Base-by-base conservation (phyloP, 1,140 invertebrate species). In the Hesperophylax magnus region DNA sequence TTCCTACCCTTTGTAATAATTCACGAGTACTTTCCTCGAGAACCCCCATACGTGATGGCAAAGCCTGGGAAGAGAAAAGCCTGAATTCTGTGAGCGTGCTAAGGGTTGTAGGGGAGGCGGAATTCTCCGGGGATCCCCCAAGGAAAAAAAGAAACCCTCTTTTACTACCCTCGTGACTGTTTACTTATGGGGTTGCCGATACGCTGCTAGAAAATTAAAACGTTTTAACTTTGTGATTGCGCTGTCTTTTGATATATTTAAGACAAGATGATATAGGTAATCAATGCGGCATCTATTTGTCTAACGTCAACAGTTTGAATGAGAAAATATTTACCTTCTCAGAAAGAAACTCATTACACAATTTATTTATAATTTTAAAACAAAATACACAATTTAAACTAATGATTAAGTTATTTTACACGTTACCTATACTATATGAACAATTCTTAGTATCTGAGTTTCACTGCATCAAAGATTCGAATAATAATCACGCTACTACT, bases 1-100 rank as follows among this genome's bases (percentile, higher is more conserved):
- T 63, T 71, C 17, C 31, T 72, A 71, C 79, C 79, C 79, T 81
- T 71, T 77, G 79, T 53, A 77, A 81, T 81, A 81, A 81, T 81
- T 81, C 79, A 81, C 74, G 74, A 77, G 63, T 77, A 69, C 74
- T 81, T 81, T 15, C 18, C 58, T 60, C n/a, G 18, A 53, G 20
- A 27, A 69, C 27, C 67, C 77, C 77, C 78, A 72, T 63, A 79
- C 78, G 78, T 72, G 78, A 71, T 52, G 67, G 72, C 8, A 72
- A 52, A 58, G 72, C 54, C 39, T 47, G 56, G 17, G 72, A 20
- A 72, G 69, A 75, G 54, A 75, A 72, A 74, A 34, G 72, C 24
- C 72, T 39, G 72, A 60, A 76, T 76, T 60, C 56, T 27, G 18
- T 39, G 7, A 53, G 56, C 72, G 27, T 76, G 54, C 54, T 58